Base-by-base conservation (phyloP, 2,888 invertebrate genomes). In the Idaea biselata region DNA sequence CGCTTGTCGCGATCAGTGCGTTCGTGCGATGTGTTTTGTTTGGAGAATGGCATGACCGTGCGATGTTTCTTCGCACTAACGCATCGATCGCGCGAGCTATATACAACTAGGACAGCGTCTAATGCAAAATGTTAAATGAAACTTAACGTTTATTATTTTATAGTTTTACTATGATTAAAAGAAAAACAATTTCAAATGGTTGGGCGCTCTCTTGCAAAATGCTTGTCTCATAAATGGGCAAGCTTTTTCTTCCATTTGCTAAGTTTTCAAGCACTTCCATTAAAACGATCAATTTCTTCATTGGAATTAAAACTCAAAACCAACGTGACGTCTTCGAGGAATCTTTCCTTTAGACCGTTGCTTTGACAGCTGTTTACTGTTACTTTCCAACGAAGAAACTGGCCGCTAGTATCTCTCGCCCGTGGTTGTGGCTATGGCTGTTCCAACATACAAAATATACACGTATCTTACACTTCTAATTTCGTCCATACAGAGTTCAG, bases 401-500 rank as follows among this genome's bases (percentile, higher is more conserved):
- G n/a, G n/a, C n/a, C n/a, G n/a, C n/a, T n/a, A 73, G 68, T 69
- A 68, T 65, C 68, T 66, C 55, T 58, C 59, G 32, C 17, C 56
- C 14, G 18, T 44, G 11, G 44, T 44, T 44, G 2, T 44, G 44
- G 14, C 44, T 44, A 44, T 44, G 14, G 44, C 44, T 44, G 44
- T 11, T 44, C 44, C 44, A 44, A 44, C 44, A 2, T 14, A 14
- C 44, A 8, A 44, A 44, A 44, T 8, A 0, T 8, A 8, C 44
- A 44, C 44, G 44, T 44, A 44, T 44, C 44, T 44, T 44, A 44
- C 11, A 32, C 11, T 14, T 44, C 8, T 44, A 44, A 44, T 44
- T 11, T 59, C 2, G 61, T 32, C 65, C 55, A 57, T 55, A 66
- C 93, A 98, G 97, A 94, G 94, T 69, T 94, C 96, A 56, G 95